phyloP scores from a whole-genome alignment of 1,140 invertebrate genomes.

The Drosophila sproati region DNA sequence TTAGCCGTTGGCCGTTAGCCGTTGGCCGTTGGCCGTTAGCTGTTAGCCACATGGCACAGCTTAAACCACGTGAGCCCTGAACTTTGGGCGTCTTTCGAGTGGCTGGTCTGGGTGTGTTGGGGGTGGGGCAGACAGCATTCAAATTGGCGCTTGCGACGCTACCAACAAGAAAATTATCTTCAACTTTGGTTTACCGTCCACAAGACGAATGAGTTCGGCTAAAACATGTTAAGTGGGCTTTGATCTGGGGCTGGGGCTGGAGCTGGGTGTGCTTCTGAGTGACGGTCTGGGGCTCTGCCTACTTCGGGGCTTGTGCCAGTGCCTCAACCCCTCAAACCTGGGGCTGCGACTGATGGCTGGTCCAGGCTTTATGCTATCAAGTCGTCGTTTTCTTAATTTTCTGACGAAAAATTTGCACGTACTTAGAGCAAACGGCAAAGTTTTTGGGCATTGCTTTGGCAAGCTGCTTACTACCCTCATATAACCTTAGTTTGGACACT shows the following conservation, averaged over 20 bases:
- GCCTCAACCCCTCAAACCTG: neutral
- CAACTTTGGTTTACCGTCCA: conserved; percentile 50
- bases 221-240: conserved; percentile 55
- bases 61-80: conserved; percentile 7
- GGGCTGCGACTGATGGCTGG: neutral
- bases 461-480: conserved; percentile 39
- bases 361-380: neutral
- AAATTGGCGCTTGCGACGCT: conserved; percentile 35
- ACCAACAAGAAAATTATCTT: conserved; percentile 63
- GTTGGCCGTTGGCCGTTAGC: no score
- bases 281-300: neutral
- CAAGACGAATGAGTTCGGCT: conserved; percentile 46
- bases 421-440: conserved; percentile 61
- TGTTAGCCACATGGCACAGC: conserved; percentile 7
- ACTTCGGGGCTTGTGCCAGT: neutral
- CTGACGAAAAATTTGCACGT: conserved; percentile 75
- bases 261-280: neutral
- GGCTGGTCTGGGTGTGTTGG: no score
- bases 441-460: conserved; percentile 32
- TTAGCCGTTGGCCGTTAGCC: no score
- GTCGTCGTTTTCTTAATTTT: conserved; percentile 65
- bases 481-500: conserved; percentile 67
- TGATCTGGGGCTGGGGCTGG: conserved; percentile 25
- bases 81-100: neutral
- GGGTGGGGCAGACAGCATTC: conserved; percentile 8